phyloP scores from a whole-genome alignment of 2,888 invertebrate species.

The Leptinotarsa peninsularis region DNA sequence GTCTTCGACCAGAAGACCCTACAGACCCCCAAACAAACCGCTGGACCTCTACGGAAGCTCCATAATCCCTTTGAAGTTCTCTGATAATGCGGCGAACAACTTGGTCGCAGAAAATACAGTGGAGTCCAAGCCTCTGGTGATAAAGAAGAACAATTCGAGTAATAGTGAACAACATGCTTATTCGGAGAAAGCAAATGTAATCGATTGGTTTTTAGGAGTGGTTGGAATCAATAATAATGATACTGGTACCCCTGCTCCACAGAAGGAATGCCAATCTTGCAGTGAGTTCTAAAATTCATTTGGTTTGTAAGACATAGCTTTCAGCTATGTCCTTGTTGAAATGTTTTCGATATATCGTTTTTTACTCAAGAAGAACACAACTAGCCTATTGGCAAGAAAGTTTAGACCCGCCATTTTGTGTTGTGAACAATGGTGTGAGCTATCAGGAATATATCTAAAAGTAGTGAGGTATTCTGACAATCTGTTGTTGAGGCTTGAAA shows the following conservation, averaged over 20 bases:
- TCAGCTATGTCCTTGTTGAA: no score
- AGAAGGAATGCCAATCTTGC: slow-evolving; percentile 53
- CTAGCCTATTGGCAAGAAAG: no score
- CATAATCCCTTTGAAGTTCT: neutral
- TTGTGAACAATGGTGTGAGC: no score
- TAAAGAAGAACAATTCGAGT: slow-evolving; percentile 34
- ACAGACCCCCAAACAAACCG: slow-evolving; percentile 21
- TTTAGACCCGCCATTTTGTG: no score
- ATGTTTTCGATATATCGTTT: no score
- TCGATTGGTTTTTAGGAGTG: slow-evolving; percentile 62
- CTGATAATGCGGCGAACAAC: slow-evolving; percentile 3
- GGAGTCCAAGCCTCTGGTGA: slow-evolving; percentile 39
- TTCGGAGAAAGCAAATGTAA: slow-evolving; percentile 47
- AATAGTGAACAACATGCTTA: slow-evolving; percentile 20
- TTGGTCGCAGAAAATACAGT: slow-evolving; percentile 41
- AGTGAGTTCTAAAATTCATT: slow-evolving; percentile 51
- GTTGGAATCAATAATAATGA: slow-evolving; percentile 54
- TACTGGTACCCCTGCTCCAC: slow-evolving; percentile 30
- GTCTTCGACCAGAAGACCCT: slow-evolving; percentile 22
- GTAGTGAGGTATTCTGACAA: no score
- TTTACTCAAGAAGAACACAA: no score
- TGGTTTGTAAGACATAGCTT: neutral
- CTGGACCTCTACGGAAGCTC: slow-evolving; percentile 8
- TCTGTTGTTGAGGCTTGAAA: no score
- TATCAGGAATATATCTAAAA: no score